Percentiles rank a stretch among this genome's conserved stretches.
phyloP scores from a whole-genome alignment of 2,888 invertebrate species.

The Anoplius nigerrimus region DNA sequence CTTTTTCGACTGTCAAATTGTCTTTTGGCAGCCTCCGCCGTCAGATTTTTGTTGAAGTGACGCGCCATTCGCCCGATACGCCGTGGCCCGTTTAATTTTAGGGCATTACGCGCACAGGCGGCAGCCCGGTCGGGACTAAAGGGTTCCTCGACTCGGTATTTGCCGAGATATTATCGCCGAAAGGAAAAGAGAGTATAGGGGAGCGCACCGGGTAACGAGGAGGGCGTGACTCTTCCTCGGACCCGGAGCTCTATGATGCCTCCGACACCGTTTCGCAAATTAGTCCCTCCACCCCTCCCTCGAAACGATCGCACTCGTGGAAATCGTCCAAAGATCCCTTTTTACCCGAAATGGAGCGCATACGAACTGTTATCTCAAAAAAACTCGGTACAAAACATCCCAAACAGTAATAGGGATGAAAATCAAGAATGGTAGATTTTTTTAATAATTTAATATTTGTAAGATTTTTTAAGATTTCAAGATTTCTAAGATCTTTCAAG shows the following conservation, averaged over 20 bases:
- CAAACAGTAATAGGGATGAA: too few species aligned
- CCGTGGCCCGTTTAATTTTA: slow-evolving; percentile 65
- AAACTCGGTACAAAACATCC: too few species aligned
- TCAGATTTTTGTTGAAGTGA: slow-evolving; percentile 25
- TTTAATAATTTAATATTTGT: too few species aligned
- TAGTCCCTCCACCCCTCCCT: slow-evolving; percentile 46
- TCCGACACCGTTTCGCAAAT: slow-evolving; percentile 59
- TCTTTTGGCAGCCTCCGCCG: neutral
- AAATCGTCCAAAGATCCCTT: too few species aligned
- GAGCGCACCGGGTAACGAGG: slow-evolving; percentile 54
- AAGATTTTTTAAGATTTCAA: too few species aligned
- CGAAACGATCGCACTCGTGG: slow-evolving; percentile 32
- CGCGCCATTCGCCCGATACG: slow-evolving; percentile 52
- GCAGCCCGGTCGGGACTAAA: slow-evolving; percentile 57
- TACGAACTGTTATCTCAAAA: too few species aligned
- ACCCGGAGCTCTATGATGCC: slow-evolving; percentile 47
- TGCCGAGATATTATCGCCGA: slow-evolving; percentile 63
- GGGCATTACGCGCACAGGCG: slow-evolving; percentile 63
- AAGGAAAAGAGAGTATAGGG: slow-evolving; percentile 24
- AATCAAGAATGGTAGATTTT: too few species aligned
- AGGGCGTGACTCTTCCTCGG: slow-evolving; percentile 55
- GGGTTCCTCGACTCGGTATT: slow-evolving; percentile 58
- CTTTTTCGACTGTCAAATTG: too few species aligned
- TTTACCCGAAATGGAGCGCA: too few species aligned
- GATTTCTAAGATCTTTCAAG: too few species aligned